Evolutionary conservation across 2,888 invertebrate species (phyloP).

Genomic region (Scaptomyza caliginosa): DNA sequence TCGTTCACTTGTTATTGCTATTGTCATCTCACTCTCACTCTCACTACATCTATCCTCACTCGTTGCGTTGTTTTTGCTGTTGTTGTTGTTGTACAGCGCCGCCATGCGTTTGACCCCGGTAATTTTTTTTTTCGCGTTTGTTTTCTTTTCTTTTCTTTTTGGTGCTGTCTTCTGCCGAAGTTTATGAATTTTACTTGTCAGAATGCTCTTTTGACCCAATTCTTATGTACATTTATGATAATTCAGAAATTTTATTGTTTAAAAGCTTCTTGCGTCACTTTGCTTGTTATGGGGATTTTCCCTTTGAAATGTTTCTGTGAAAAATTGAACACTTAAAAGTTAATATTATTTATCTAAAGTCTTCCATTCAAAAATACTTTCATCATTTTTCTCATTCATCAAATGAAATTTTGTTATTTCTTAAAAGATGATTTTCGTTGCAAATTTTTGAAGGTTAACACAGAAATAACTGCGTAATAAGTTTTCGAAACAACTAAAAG

Average conservation of each 20-base stretch:
- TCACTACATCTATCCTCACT: background rate
- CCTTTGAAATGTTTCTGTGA: background rate
- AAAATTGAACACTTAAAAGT: background rate
- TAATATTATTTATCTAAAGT: background rate
- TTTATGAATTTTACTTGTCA: conserved; percentile 27
- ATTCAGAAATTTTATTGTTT: conserved; percentile 25
- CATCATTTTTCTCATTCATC: background rate
- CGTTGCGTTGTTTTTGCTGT: conserved; percentile 3
- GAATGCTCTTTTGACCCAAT: conserved; percentile 42
- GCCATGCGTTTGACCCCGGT: conserved; percentile 22
- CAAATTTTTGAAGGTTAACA: background rate
- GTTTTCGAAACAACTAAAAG: background rate
- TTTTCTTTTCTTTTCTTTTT: background rate
- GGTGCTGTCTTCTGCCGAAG: conserved; percentile 19
- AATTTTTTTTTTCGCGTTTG: background rate
- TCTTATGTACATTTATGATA: conserved; percentile 30
- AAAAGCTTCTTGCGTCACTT: conserved; percentile 21
- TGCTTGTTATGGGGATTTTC: background rate
- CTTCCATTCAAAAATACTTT: background rate
- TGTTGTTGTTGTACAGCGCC: conserved; percentile 8
- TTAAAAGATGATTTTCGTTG: background rate
- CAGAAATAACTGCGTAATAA: background rate
- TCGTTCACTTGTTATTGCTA: conserved; percentile 27
- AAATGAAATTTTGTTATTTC: background rate
- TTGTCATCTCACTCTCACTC: background rate